Conservation (phyloP, 2,888 invertebrate genomes). For the Troides helena region DNA sequence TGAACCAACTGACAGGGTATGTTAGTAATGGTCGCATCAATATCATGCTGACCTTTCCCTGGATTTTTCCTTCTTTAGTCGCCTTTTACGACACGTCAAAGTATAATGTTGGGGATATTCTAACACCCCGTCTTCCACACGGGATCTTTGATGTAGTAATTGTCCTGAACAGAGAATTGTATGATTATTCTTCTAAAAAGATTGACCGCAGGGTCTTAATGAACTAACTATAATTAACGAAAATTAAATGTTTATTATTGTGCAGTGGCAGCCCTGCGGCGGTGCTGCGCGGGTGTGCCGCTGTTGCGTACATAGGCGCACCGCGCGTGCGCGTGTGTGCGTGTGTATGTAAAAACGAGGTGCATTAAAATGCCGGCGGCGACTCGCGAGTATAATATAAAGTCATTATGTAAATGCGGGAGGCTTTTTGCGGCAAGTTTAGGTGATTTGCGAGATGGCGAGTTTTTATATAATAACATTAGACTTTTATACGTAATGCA, state of each 20-base stretch:
- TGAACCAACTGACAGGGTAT: no score
- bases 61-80: no score
- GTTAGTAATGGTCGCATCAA: no score
- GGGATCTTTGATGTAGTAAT: no score
- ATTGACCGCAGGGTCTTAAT: no score
- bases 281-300: slow-evolving; percentile 17
- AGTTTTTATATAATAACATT: slow-evolving; percentile 39
- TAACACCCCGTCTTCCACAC: no score
- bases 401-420: slow-evolving; percentile 75
- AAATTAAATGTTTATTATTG: background rate
- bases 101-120: no score
- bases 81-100: no score
- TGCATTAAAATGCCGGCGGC: slow-evolving; percentile 70
- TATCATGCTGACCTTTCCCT: no score
- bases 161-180: no score
- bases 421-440: slow-evolving; percentile 66
- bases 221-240: no score
- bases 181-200: no score
- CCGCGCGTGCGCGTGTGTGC: slow-evolving; percentile 42
- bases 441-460: slow-evolving; percentile 59
- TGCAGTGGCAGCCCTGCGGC: slow-evolving; percentile 17
- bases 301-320: slow-evolving; percentile 25
- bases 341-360: slow-evolving; percentile 44
- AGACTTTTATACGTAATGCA: slow-evolving; percentile 33
- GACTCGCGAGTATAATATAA: slow-evolving; percentile 68